These are phyloP conservation scores for Physella acuta DNA, from an alignment of 1,140 invertebrate species.

Conservation along the genomic window DNA sequence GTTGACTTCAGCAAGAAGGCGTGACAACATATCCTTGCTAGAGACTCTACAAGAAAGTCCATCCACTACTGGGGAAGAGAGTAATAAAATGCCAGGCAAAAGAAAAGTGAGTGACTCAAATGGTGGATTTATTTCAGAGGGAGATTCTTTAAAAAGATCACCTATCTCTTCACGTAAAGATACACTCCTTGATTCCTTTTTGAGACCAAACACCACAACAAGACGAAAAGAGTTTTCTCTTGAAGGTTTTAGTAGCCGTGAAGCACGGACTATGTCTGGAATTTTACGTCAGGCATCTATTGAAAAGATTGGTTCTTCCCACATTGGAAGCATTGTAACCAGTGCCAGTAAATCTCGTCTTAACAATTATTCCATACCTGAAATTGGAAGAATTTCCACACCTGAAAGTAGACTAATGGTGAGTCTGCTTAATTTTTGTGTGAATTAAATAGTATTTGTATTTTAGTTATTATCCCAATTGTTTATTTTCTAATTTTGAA, in stretches of 20 bases:
- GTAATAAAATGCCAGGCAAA: constrained; percentile 9
- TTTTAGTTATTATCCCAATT: too few relatives aligned
- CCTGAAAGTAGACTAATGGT: constrained; percentile 50
- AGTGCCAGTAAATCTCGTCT: constrained; percentile 51
- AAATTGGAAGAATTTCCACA: constrained; percentile 46
- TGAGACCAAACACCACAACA: constrained; percentile 44
- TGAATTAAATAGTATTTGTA: too few relatives aligned
- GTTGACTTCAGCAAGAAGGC: constrained; percentile 16
- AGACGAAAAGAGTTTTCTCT: constrained; percentile 53
- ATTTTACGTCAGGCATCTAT: constrained; percentile 55
- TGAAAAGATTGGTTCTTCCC: constrained; percentile 55
- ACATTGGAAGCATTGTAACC: constrained; percentile 49
- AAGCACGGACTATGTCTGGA: constrained; percentile 56
- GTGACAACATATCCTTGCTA: constrained; percentile 22
- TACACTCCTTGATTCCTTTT: constrained; percentile 44
- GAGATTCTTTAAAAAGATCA: constrained; percentile 35
- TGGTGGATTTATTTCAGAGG: neutral
- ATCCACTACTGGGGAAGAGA: neutral
- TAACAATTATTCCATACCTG: constrained; percentile 45
- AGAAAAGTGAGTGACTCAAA: constrained; percentile 6
- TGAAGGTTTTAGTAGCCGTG: constrained; percentile 54
- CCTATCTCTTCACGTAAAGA: constrained; percentile 44
- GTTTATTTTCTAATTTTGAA: too few relatives aligned
- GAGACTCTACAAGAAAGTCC: constrained; percentile 37
- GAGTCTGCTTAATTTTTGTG: too few relatives aligned